These are phyloP conservation scores for Strix aluco DNA, from an alignment of 2,113 vertebrate species.

Conservation along the genomic window DNA sequence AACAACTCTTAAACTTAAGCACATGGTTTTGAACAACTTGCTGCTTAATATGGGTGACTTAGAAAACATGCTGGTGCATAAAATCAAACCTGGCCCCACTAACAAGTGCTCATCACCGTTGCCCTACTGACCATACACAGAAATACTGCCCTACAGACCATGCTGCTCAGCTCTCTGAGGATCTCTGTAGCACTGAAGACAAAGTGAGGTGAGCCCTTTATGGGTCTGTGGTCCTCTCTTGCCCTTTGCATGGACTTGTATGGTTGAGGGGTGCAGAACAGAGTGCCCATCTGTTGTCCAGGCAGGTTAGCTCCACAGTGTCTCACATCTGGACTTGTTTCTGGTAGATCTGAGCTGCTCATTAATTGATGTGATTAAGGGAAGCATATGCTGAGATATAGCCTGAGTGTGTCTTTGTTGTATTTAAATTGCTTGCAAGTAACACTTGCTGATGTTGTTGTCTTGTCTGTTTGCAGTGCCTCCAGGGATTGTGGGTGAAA, in stretches of 20 bases:
- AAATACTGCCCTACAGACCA: background rate
- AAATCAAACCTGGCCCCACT: background rate
- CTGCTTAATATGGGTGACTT: background rate
- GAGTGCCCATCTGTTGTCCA: background rate
- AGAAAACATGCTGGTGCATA: background rate
- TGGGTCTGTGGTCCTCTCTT: background rate
- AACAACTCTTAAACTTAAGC: background rate
- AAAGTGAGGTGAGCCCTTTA: background rate
- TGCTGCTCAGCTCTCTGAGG: background rate
- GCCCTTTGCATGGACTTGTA: background rate
- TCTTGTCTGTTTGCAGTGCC: slow-evolving; percentile 78
- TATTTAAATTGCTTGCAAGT: background rate
- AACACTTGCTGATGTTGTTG: background rate
- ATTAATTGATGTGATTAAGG: background rate
- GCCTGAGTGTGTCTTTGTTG: background rate
- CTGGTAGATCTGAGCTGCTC: background rate
- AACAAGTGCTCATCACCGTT: too few relatives aligned
- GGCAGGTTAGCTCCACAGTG: background rate
- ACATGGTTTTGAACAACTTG: background rate
- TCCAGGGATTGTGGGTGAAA: slow-evolving; percentile 83
- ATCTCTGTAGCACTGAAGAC: background rate
- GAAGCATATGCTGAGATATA: background rate
- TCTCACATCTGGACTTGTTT: background rate
- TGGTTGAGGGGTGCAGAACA: background rate
- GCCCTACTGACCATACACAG: background rate